Evolutionary conservation across 1,140 invertebrate genomes (phyloP).

Genomic region (Aleiodes sp.): DNA sequence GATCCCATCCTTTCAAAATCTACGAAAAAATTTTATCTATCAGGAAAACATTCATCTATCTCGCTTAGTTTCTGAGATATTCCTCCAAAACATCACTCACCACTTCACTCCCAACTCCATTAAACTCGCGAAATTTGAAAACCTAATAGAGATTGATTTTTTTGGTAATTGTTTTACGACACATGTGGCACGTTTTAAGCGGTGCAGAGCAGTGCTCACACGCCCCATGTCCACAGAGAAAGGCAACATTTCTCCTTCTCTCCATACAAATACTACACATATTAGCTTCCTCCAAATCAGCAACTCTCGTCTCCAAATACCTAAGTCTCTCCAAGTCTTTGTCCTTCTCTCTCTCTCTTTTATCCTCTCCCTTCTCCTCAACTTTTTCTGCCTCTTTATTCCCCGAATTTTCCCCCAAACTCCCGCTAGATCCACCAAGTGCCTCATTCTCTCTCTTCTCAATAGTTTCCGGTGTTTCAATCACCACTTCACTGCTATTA

Average conservation of each 20-base stretch:
- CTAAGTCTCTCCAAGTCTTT: slow-evolving; percentile 71
- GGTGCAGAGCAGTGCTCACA: slow-evolving; percentile 86
- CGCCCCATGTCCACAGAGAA: slow-evolving; percentile 88
- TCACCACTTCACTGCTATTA: no score
- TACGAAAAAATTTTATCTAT: no score
- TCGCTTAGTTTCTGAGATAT: no score
- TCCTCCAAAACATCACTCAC: neutral
- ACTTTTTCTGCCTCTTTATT: slow-evolving; percentile 1
- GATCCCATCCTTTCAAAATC: no score
- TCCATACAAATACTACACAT: slow-evolving; percentile 84
- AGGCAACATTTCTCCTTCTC: slow-evolving; percentile 82
- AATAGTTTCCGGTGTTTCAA: no score
- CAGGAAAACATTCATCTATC: no score
- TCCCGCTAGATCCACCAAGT: no score
- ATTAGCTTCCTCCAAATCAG: slow-evolving; percentile 87
- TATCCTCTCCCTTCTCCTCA: slow-evolving; percentile 23
- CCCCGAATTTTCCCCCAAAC: neutral
- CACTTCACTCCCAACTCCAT: neutral
- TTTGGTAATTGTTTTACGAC: slow-evolving; percentile 86
- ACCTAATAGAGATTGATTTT: slow-evolving; percentile 84
- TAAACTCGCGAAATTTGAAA: neutral
- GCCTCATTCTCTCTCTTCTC: no score
- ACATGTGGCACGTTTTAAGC: slow-evolving; percentile 90
- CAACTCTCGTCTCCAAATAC: slow-evolving; percentile 85
- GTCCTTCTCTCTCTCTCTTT: slow-evolving; percentile 57